Base-by-base conservation (phyloP, 2,113 vertebrate genomes). In the Emberiza fucata region DNA sequence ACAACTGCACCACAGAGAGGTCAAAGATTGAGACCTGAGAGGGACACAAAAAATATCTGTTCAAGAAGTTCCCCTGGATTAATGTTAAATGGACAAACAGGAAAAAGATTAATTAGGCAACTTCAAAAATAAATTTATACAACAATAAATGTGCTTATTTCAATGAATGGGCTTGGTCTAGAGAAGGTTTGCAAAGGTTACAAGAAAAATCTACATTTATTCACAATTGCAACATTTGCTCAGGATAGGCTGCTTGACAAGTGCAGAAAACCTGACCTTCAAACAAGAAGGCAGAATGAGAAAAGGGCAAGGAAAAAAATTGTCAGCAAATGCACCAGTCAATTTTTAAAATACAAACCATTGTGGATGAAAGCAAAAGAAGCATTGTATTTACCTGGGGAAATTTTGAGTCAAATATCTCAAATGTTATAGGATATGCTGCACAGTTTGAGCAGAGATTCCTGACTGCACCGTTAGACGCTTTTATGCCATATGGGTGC, bases 301-400 rank as follows among this genome's bases (percentile, higher is more conserved):
- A 75, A 51, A 79, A 75, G 9, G 31, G 11, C 0, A 0, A 29
- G 29, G 29, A 63, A 72, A 77, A 12, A 59, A 60, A n/a, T 1
- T 31, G 12, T 20, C 40, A 82, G 18, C 23, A 88, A 68, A 68
- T 7, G 8, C 20, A 71, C 16, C 35, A 25, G 22, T 27, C 18
- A 5, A 21, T 71, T 81, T 85, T 75, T 11, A n/a, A 83, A 73
- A 71, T 10, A 64, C 0, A 68, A 75, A 37, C 3, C 3, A 64
- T 56, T 96, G 40, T 51, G 14, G 27, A 54, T 56, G 68, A 57
- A 57, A 75, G 8, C 23, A 65, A 45, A 78, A 87, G 47, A 2
- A 35, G 8, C 0, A 2, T 28, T 37, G 19, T 53, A 81, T 83
- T 86, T 81, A 70, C 28, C 2, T 56, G 44, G 39, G 14, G 16